Percentiles rank a stretch among this genome's conserved stretches.
Conservation (phyloP, 2,113 vertebrate species). For the Tetrax tetrax region DNA sequence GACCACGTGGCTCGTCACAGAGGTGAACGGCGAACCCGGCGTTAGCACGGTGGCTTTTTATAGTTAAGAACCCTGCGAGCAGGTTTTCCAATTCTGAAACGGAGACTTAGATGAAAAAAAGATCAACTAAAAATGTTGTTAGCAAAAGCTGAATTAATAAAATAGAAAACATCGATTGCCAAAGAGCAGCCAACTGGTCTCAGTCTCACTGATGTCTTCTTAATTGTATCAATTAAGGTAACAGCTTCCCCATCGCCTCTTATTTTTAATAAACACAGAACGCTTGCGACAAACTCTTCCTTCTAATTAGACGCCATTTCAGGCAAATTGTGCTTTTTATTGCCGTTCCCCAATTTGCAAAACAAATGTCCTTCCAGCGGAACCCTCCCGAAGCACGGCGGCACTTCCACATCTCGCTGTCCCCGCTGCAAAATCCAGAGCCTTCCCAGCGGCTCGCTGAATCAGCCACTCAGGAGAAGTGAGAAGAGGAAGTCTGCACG, state of each 20-base stretch:
- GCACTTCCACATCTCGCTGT: neutral
- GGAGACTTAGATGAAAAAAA: neutral
- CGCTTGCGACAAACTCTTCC: neutral
- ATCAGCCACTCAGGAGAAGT: neutral
- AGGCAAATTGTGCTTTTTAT: neutral
- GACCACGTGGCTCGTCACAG: neutral
- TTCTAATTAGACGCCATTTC: neutral
- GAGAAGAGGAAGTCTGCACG: neutral
- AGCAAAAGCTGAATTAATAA: neutral
- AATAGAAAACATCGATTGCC: rapidly evolving
- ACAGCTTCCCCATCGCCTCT: neutral
- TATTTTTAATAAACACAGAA: neutral
- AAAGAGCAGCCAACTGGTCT: neutral
- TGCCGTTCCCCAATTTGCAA: neutral
- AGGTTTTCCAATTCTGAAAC: neutral
- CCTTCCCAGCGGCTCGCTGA: neutral
- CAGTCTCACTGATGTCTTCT: neutral
- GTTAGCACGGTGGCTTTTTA: neutral
- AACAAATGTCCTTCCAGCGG: neutral
- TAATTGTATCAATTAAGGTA: neutral
- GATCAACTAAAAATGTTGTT: neutral
- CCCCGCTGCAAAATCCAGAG: neutral
- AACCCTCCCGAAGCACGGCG: rapidly evolving
- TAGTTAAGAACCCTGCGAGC: neutral
- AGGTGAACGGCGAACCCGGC: neutral